Conservation (phyloP, 1,140 invertebrate genomes). For the Drosophila punjabiensis region DNA sequence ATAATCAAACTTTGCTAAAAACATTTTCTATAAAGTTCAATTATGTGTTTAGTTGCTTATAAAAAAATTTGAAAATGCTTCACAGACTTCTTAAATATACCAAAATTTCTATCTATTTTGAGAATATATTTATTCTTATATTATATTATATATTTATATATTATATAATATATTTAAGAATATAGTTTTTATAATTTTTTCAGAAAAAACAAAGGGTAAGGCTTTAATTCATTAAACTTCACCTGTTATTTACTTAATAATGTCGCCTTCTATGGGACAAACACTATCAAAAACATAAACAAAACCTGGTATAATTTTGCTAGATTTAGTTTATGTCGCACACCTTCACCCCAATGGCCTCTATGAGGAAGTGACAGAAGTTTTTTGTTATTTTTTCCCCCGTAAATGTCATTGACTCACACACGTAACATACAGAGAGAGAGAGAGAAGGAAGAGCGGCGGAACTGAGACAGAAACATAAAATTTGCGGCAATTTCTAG, state of each 20-base stretch:
- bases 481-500: constrained; percentile 56
- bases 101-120: background rate
- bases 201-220: background rate
- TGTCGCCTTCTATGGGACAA: too few relatives aligned
- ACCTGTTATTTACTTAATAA: background rate
- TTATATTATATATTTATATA: too few relatives aligned
- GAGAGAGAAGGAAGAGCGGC: background rate
- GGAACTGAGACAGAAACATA: constrained; percentile 29
- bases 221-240: background rate
- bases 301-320: background rate
- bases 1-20: too few relatives aligned
- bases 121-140: too few relatives aligned
- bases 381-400: constrained; percentile 26
- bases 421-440: constrained; percentile 10
- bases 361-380: constrained; percentile 48
- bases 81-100: background rate
- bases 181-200: background rate
- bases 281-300: background rate
- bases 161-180: too few relatives aligned
- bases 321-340: constrained; percentile 24
- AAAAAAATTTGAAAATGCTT: background rate
- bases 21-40: too few relatives aligned
- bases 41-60: background rate
- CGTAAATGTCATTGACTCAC: constrained; percentile 58
- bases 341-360: constrained; percentile 25